phyloP scores from a whole-genome alignment of 2,888 invertebrate species.

The Drosophila trichaetosa region DNA sequence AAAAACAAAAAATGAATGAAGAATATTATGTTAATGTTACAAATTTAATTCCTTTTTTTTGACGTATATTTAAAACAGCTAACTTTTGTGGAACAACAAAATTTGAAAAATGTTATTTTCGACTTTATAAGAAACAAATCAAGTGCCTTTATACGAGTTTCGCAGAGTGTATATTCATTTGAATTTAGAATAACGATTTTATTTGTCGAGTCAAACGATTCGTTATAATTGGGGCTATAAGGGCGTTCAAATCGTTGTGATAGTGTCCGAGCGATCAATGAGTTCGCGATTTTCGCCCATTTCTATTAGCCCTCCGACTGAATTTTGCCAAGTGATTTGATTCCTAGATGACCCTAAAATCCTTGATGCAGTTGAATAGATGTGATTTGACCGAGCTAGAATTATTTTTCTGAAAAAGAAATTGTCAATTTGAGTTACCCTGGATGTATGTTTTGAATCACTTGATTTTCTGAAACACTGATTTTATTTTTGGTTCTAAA shows the following conservation, averaged over 20 bases:
- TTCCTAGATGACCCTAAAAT: not conserved
- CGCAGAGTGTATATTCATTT: not conserved
- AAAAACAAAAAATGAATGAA: too few relatives aligned
- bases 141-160: not conserved
- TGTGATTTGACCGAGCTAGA: not conserved
- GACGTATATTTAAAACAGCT: too few relatives aligned
- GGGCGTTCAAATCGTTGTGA: not conserved
- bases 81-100: not conserved
- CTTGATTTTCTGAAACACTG: not conserved
- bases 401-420: not conserved
- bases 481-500: not conserved
- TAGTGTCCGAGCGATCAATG: not conserved
- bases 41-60: not conserved
- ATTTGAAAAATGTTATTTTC: not conserved
- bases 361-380: not conserved
- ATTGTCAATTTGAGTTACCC: not conserved
- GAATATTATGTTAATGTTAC: not conserved
- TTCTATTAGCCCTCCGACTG: not conserved
- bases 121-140: not conserved
- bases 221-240: not conserved
- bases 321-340: not conserved
- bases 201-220: not conserved
- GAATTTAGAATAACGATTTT: not conserved
- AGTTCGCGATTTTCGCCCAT: not conserved
- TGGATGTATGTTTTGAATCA: not conserved